Evolutionary conservation across 1,140 invertebrate genomes (phyloP).

Genomic region (Metopolophium dirhodum): DNA sequence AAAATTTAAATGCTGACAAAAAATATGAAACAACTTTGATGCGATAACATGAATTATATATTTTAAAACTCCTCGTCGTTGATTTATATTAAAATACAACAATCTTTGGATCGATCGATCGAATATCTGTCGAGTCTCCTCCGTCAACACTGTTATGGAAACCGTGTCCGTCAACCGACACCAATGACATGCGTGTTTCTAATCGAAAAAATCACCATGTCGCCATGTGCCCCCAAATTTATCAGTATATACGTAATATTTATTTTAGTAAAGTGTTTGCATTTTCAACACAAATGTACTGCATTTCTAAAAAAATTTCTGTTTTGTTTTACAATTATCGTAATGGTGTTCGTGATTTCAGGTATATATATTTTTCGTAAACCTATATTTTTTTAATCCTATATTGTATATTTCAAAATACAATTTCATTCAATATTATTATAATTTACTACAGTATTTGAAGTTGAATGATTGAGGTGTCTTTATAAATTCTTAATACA

Average conservation of each 20-base stretch:
- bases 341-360: background rate
- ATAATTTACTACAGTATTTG: background rate
- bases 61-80: accelerated
- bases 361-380: background rate
- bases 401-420: background rate
- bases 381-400: too few relatives aligned
- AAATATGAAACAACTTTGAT: background rate
- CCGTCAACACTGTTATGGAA: background rate
- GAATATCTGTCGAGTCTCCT: background rate
- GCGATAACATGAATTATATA: background rate
- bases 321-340: background rate
- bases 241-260: background rate
- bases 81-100: background rate
- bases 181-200: background rate
- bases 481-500: background rate
- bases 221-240: background rate
- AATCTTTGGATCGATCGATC: background rate
- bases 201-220: background rate
- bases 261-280: background rate
- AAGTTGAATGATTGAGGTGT: background rate
- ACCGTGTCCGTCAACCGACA: background rate
- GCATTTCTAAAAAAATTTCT: background rate
- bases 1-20: background rate
- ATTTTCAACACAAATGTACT: background rate
- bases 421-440: background rate